These are phyloP conservation scores for Ariolimax columbianus DNA, from an alignment of 2,888 invertebrate species.

Conservation along the genomic window DNA sequence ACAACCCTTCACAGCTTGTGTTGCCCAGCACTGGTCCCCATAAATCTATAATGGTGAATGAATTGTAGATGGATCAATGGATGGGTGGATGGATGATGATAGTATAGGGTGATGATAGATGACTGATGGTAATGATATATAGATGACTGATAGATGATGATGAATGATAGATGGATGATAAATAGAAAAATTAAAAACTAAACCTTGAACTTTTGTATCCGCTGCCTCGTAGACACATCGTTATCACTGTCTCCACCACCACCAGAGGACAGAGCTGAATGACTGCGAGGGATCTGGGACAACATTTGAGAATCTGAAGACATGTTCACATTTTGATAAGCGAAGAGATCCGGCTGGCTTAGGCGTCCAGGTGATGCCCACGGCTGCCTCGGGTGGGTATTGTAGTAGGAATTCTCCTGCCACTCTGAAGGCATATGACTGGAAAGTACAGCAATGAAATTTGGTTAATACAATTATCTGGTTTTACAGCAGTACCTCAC, in stretches of 20 bases:
- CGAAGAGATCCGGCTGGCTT: conserved; percentile 68
- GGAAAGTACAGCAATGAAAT: background rate
- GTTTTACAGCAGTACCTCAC: too few relatives aligned
- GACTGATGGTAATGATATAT: too few relatives aligned
- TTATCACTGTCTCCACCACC: background rate
- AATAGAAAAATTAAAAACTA: background rate
- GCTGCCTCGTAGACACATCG: conserved; percentile 11
- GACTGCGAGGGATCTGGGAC: conserved; percentile 40
- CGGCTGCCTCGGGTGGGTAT: conserved; percentile 49
- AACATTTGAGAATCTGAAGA: conserved; percentile 7
- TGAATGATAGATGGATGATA: background rate
- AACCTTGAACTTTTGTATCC: conserved; percentile 48
- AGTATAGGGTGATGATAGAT: too few relatives aligned
- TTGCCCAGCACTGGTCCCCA: too few relatives aligned
- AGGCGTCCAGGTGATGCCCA: conserved; percentile 45
- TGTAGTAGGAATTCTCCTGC: conserved; percentile 14
- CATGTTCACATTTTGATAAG: background rate
- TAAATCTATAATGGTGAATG: too few relatives aligned
- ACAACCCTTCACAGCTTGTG: too few relatives aligned
- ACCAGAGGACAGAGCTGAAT: conserved; percentile 38
- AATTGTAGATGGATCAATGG: too few relatives aligned
- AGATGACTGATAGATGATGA: too few relatives aligned
- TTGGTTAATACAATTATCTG: too few relatives aligned
- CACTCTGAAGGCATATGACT: conserved; percentile 56
- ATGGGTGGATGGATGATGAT: too few relatives aligned